These are phyloP conservation scores for Hanleya hanleyi DNA, from an alignment of 2,888 invertebrate species.

Conservation along the genomic window DNA sequence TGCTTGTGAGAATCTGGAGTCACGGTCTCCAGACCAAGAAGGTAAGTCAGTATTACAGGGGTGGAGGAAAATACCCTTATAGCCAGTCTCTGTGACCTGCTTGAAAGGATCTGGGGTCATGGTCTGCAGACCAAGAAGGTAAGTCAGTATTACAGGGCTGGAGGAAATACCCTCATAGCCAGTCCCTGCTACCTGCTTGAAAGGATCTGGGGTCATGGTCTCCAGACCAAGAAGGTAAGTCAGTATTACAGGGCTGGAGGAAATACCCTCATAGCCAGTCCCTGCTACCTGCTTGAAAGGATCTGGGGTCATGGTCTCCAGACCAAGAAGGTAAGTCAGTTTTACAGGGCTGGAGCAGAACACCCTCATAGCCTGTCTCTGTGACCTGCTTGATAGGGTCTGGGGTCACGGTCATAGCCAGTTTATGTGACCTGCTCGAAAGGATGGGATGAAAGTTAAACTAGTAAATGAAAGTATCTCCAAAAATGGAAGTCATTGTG, in stretches of 20 bases:
- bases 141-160: no score
- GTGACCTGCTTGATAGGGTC: conserved; percentile 96
- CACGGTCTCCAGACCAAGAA: conserved; percentile 96
- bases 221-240: no score
- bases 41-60: conserved; percentile 79
- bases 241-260: conserved; percentile 83
- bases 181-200: no score
- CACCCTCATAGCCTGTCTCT: conserved; percentile 97
- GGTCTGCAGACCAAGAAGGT: conserved; percentile 94
- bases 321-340: conserved; percentile 85
- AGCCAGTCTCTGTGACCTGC: conserved; percentile 96
- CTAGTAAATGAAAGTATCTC: no score
- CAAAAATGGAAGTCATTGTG: no score
- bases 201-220: no score
- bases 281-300: conserved; percentile 97
- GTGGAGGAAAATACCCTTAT: conserved; percentile 97
- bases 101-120: conserved; percentile 98
- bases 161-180: no score
- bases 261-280: conserved; percentile 98
- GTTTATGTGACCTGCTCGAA: conserved; percentile 96
- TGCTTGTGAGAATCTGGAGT: conserved; percentile 97
- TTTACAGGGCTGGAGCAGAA: conserved; percentile 91
- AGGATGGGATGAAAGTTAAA: no score
- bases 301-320: conserved; percentile 98
- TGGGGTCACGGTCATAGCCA: conserved; percentile 99